Conservation (phyloP, 2,888 invertebrate species). For the Tryphoninae sp. region DNA sequence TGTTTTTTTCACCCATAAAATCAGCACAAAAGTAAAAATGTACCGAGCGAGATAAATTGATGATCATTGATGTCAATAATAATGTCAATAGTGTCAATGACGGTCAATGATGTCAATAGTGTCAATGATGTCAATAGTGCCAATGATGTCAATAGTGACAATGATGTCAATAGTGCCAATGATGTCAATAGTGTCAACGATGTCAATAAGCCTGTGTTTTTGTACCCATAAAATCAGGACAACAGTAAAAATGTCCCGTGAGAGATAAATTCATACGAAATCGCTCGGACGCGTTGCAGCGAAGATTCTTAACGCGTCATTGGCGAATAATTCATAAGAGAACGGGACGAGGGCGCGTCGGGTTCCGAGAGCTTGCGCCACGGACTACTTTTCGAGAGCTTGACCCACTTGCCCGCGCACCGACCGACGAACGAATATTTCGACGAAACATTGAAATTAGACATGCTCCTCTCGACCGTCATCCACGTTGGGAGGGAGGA, state of each 20-base stretch:
- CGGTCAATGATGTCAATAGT: background rate
- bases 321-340: background rate
- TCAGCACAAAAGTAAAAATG: background rate
- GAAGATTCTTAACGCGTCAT: background rate
- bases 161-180: too few relatives aligned
- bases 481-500: background rate
- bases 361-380: slow-evolving; percentile 48
- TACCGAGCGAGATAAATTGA: background rate
- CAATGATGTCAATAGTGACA: too few relatives aligned
- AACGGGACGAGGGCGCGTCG: background rate
- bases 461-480: slow-evolving; percentile 29
- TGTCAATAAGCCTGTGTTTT: background rate
- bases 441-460: slow-evolving; percentile 55
- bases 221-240: background rate
- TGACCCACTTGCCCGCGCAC: slow-evolving; percentile 56
- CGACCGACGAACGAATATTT: slow-evolving; percentile 25
- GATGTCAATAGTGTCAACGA: background rate
- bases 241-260: background rate
- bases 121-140: too few relatives aligned
- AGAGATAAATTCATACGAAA: background rate
- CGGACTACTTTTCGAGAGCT: slow-evolving; percentile 51
- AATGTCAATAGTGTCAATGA: background rate
- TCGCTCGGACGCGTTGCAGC: background rate
- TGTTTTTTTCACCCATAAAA: background rate
- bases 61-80: background rate